phyloP scores from a whole-genome alignment of 2,888 invertebrate species.

The Cybosia mesomella region DNA sequence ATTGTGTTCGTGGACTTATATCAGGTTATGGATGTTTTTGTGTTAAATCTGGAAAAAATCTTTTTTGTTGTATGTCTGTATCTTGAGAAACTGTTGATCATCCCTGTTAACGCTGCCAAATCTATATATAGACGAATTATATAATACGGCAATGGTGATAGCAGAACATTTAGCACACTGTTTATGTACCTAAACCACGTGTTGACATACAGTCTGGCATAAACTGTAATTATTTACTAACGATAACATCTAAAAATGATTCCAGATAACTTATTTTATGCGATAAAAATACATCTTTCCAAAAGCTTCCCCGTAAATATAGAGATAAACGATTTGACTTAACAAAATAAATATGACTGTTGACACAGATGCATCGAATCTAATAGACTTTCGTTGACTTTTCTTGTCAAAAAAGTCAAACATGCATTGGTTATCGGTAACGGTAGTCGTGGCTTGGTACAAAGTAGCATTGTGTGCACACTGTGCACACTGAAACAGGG shows the following conservation, averaged over 20 bases:
- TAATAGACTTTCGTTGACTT: constrained; percentile 45
- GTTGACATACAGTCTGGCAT: constrained; percentile 7
- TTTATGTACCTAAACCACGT: not conserved
- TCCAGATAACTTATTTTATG: constrained; percentile 14
- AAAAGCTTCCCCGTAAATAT: constrained; percentile 16
- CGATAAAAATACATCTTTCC: constrained; percentile 10
- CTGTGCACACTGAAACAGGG: constrained; percentile 26
- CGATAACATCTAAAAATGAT: constrained; percentile 12
- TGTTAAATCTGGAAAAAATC: not conserved
- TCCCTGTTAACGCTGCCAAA: not conserved
- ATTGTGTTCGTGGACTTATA: not conserved
- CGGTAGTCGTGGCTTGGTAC: constrained; percentile 45
- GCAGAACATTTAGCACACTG: constrained; percentile 1
- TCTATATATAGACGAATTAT: constrained; percentile 4
- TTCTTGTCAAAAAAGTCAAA: constrained; percentile 43
- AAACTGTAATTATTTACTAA: constrained; percentile 7
- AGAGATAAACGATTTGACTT: constrained; percentile 43
- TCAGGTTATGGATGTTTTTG: not conserved
- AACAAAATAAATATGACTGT: constrained; percentile 29
- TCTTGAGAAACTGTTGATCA: not conserved
- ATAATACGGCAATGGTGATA: not conserved
- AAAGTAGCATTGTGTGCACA: constrained; percentile 39
- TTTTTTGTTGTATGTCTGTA: not conserved
- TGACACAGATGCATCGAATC: constrained; percentile 49
- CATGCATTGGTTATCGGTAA: constrained; percentile 56